Evolutionary conservation across 2,888 invertebrate genomes (phyloP), one percentile per base, ranked within the genome.

Genomic region (Leptura quadrifasciata): DNA sequence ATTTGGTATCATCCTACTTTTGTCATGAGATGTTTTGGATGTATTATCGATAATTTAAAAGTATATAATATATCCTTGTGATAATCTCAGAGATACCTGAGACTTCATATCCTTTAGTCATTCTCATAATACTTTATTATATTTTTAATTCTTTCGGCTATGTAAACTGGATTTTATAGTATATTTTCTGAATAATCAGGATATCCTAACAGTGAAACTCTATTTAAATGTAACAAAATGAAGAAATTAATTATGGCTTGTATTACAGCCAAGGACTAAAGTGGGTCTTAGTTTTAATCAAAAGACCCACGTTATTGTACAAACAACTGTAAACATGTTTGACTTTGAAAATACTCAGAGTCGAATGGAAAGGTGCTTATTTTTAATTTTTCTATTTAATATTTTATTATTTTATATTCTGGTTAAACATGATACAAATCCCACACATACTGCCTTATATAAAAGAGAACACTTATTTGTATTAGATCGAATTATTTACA

Each of bases 381-480:
- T 65, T 63, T 39, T 24, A 21, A n/a, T 65, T 47, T n/a, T 63
- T 31, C 4, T 17, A 9, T 31, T n/a, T 17, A 15, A 31, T 17
- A 63, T 35, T 63, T 63, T 63, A 39, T 20, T 17, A 63, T 35
- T 63, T 63, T 63, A 39, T 20, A 63, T 20, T 20, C 63, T 35
- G 35, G 39, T 39, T 63, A 35, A 39, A 63, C 63, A 35, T 10
- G 63, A 39, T 63, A 15, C 17, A 21, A 20, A 35, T 39, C 39
- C 35, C 63, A 35, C 63, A 20, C 21, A 20, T 18, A 47, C 18
- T 12, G 35, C 61, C 35, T 31, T 63, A 61, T 35, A n/a, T 5
- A 63, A 35, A 35, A 35, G n/a, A 63, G 31, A 61, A 20, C 60
- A 61, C 60, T 60, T 61, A 61, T 31, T 31, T 31, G 5, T 31